phyloP scores from a whole-genome alignment of 2,888 invertebrate genomes.

The Seira sanloemensis region DNA sequence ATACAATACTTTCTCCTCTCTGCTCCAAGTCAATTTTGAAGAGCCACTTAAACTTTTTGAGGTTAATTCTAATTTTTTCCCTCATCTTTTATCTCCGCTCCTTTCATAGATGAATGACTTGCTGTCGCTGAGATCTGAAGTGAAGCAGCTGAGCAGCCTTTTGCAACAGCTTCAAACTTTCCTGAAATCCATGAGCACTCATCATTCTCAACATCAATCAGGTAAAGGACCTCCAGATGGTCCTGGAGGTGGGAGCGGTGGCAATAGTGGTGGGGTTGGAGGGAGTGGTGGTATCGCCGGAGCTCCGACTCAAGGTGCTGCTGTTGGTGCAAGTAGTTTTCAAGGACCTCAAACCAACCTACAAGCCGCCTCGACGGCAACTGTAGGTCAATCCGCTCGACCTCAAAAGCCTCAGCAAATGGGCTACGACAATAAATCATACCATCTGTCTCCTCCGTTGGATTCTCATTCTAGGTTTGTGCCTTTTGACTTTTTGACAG shows the following conservation, averaged over 20 bases:
- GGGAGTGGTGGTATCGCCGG: constrained; percentile 35
- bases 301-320: constrained; percentile 24
- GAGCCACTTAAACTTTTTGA: constrained; percentile 40
- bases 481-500: constrained; percentile 51
- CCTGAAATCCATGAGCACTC: constrained; percentile 78
- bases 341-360: constrained; percentile 38
- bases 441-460: constrained; percentile 70
- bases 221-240: constrained; percentile 52
- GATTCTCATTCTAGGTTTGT: constrained; percentile 55
- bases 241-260: constrained; percentile 43
- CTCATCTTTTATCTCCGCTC: constrained; percentile 54
- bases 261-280: constrained; percentile 49
- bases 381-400: constrained; percentile 53
- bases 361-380: constrained; percentile 37
- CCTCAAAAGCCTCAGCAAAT: constrained; percentile 65
- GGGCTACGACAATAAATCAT: constrained; percentile 71
- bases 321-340: constrained; percentile 43
- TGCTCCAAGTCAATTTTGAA: too few species aligned
- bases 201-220: constrained; percentile 44
- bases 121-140: constrained; percentile 81
- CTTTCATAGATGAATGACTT: constrained; percentile 83
- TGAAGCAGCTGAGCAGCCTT: constrained; percentile 81
- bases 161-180: constrained; percentile 83
- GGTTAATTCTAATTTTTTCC: constrained; percentile 12
- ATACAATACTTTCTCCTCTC: too few species aligned